Evolutionary conservation across 1,140 invertebrate species (phyloP).

Genomic region (Diorhabda carinulata): DNA sequence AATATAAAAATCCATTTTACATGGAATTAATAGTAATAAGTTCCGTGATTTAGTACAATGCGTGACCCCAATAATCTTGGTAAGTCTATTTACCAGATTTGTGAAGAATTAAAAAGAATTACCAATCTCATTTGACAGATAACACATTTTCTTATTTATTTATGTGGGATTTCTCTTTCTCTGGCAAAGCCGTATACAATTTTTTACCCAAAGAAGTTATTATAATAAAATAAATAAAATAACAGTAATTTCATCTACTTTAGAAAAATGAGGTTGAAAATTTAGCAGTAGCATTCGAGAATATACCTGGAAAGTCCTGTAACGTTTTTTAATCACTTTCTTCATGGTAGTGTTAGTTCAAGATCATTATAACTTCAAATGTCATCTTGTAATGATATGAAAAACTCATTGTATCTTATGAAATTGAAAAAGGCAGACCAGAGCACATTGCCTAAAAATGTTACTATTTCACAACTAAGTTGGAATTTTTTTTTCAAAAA

Average conservation of each 20-base stretch:
- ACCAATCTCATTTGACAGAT: constrained; percentile 12
- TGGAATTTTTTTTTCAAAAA: too few relatives aligned
- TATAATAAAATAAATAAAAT: background rate
- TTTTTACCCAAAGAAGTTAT: background rate
- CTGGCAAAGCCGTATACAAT: background rate
- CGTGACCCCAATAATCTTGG: too few relatives aligned
- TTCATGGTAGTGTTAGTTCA: too few relatives aligned
- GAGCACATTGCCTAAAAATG: too few relatives aligned
- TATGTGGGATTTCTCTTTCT: background rate
- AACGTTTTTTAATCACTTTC: background rate
- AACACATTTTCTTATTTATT: background rate
- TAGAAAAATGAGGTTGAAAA: background rate
- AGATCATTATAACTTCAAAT: too few relatives aligned
- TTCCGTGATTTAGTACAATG: constrained; percentile 6
- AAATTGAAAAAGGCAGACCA: too few relatives aligned
- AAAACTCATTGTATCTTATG: too few relatives aligned
- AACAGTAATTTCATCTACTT: background rate
- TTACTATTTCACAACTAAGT: too few relatives aligned
- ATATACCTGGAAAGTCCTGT: background rate
- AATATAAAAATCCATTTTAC: background rate
- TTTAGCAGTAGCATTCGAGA: background rate
- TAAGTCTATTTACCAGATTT: constrained; percentile 2
- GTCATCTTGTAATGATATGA: too few relatives aligned
- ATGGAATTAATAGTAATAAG: constrained; percentile 4
- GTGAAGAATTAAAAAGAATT: constrained; percentile 10